Conservation (phyloP, 2,888 invertebrate species). For the Vanessa cardui region DNA sequence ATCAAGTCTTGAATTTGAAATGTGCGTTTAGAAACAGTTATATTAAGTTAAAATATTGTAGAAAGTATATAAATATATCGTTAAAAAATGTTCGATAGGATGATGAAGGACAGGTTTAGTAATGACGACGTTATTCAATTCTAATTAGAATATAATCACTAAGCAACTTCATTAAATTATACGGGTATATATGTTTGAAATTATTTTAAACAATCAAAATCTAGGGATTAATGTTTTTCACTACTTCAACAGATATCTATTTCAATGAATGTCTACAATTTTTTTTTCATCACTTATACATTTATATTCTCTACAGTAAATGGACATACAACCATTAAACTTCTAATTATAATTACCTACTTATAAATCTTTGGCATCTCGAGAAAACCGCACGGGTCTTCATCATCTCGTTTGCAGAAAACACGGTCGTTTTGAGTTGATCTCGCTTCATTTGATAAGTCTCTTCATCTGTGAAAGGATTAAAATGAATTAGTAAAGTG, state of each 20-base stretch:
- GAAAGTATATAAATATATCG: slow-evolving; percentile 17
- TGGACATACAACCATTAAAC: slow-evolving; percentile 76
- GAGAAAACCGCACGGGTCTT: slow-evolving; percentile 54
- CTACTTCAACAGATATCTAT: slow-evolving; percentile 62
- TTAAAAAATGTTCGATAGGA: slow-evolving; percentile 18
- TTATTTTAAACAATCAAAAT: slow-evolving; percentile 46
- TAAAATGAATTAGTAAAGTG: too few relatives aligned
- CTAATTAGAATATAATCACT: slow-evolving; percentile 21
- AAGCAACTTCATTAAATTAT: slow-evolving; percentile 44
- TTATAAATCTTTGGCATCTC: slow-evolving; percentile 69
- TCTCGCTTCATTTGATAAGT: slow-evolving; percentile 46
- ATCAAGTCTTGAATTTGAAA: slow-evolving; percentile 76
- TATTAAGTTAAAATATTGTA: slow-evolving; percentile 6
- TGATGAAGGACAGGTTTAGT: slow-evolving; percentile 12
- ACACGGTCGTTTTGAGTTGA: slow-evolving; percentile 38
- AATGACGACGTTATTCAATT: slow-evolving; percentile 26
- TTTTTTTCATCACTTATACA: slow-evolving; percentile 46
- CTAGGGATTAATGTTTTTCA: slow-evolving; percentile 63
- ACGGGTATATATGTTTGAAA: slow-evolving; percentile 39
- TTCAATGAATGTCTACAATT: slow-evolving; percentile 36
- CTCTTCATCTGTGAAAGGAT: slow-evolving; percentile 71
- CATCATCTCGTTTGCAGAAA: slow-evolving; percentile 37
- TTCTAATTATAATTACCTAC: slow-evolving; percentile 65
- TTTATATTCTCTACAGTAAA: slow-evolving; percentile 73
- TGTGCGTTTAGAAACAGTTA: slow-evolving; percentile 61